A percentile compares a stretch with the other conserved stretches of the same genome.
phyloP scores from a whole-genome alignment of 1,140 invertebrate species.

The Heliconius congener region DNA sequence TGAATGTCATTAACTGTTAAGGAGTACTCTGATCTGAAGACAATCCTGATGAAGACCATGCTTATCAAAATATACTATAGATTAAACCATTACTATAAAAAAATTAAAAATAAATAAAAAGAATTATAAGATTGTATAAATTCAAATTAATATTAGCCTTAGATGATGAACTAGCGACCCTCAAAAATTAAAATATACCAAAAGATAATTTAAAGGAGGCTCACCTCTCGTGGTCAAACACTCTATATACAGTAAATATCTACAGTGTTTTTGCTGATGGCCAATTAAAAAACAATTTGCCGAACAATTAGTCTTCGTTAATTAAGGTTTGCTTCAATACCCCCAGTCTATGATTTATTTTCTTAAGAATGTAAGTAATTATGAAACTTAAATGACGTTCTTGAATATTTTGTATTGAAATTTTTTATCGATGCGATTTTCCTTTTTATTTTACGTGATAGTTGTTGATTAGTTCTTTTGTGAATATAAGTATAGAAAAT shows the following conservation, averaged over 20 bases:
- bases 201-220: background rate
- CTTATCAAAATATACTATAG: no score
- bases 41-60: no score
- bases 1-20: no score
- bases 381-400: constrained; percentile 7
- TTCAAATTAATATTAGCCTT: no score
- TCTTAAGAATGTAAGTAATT: constrained; percentile 16
- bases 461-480: no score
- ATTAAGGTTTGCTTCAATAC: constrained; percentile 33
- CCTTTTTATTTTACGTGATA: no score
- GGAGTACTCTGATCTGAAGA: no score
- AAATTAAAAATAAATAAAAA: no score
- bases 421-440: background rate
- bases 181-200: background rate
- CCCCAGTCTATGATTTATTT: constrained; percentile 28
- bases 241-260: constrained; percentile 19
- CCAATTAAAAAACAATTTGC: constrained; percentile 39
- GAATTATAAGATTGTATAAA: no score
- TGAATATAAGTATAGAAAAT: no score
- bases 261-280: constrained; percentile 22
- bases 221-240: background rate
- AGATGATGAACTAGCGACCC: no score
- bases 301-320: constrained; percentile 34
- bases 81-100: no score
- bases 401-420: constrained; percentile 4